Evolutionary conservation across 2,113 vertebrate species (phyloP).

Genomic region (Gobio gobio): DNA sequence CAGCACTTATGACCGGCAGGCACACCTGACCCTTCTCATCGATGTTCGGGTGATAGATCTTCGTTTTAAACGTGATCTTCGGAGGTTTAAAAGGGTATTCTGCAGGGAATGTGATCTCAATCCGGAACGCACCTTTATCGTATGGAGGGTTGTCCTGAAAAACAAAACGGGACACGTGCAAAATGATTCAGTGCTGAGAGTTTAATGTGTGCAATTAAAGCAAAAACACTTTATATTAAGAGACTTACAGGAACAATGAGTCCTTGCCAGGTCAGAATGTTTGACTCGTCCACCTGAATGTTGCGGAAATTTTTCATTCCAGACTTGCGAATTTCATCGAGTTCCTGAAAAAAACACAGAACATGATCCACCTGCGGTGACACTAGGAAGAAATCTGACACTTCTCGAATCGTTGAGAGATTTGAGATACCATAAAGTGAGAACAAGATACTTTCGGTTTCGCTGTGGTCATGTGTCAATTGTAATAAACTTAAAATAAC

Average conservation of each 20-base stretch:
- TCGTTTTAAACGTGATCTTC: constrained; percentile 98
- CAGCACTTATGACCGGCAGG: constrained; percentile 94
- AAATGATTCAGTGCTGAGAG: background rate
- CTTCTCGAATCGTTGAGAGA: background rate
- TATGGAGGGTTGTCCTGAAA: constrained; percentile 90
- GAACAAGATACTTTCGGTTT: background rate
- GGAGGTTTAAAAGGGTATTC: constrained; percentile 99
- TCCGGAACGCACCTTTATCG: constrained; percentile 97
- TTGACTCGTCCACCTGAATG: constrained; percentile 94
- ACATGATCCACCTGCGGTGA: constrained; percentile 43
- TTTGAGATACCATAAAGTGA: background rate
- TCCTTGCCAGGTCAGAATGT: constrained; percentile 96
- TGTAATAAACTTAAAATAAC: too few species aligned
- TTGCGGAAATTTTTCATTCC: constrained; percentile 92
- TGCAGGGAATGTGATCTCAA: constrained; percentile 94
- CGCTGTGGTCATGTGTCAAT: background rate
- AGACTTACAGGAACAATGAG: constrained; percentile 96
- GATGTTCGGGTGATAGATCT: constrained; percentile 99
- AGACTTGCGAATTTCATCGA: constrained; percentile 91
- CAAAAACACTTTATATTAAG: too few species aligned
- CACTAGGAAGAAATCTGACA: background rate
- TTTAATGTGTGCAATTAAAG: background rate
- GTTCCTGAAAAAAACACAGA: constrained; percentile 82
- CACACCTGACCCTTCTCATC: constrained; percentile 99
- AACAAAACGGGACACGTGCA: background rate